Percentiles rank a stretch among this genome's conserved stretches.
These are phyloP conservation scores for Sebastes vulpes DNA, from an alignment of 2,797 vertebrate genomes.

Conservation along the genomic window DNA sequence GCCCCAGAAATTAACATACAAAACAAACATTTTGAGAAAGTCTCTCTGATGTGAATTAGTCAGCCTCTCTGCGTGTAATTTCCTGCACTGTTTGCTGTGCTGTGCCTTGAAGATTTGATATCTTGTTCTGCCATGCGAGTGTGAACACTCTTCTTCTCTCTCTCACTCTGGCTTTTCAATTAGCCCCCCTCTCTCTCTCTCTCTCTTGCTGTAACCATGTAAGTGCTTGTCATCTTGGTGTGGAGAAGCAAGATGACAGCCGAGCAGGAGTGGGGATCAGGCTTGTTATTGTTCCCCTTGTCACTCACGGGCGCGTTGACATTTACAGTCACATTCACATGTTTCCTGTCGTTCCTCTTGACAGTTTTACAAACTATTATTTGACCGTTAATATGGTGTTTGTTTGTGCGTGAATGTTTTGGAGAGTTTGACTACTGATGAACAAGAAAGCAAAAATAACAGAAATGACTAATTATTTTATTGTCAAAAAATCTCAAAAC, in stretches of 20 bases:
- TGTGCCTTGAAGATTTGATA: slow-evolving; percentile 58
- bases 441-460: slow-evolving; percentile 19
- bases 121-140: slow-evolving; percentile 48
- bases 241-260: slow-evolving; percentile 46
- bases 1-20: slow-evolving; percentile 45
- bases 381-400: not conserved
- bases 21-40: slow-evolving; percentile 43
- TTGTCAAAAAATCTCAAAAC: slow-evolving; percentile 69
- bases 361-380: not conserved
- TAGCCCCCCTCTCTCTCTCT: not conserved
- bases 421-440: not conserved
- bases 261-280: slow-evolving; percentile 28
- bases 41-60: slow-evolving; percentile 51
- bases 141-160: slow-evolving; percentile 13
- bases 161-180: slow-evolving; percentile 41
- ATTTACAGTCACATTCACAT: slow-evolving; percentile 6
- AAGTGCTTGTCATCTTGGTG: slow-evolving; percentile 23
- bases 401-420: no score
- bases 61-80: slow-evolving; percentile 53
- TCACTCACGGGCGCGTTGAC: slow-evolving; percentile 9
- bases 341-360: not conserved
- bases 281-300: slow-evolving; percentile 36
- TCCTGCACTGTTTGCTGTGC: slow-evolving; percentile 55
- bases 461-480: slow-evolving; percentile 67
- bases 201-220: slow-evolving; percentile 12